A percentile compares a stretch with the other conserved stretches of the same genome.
Conservation (phyloP, 2,113 vertebrate species). For the Leptocoma aspasia region DNA sequence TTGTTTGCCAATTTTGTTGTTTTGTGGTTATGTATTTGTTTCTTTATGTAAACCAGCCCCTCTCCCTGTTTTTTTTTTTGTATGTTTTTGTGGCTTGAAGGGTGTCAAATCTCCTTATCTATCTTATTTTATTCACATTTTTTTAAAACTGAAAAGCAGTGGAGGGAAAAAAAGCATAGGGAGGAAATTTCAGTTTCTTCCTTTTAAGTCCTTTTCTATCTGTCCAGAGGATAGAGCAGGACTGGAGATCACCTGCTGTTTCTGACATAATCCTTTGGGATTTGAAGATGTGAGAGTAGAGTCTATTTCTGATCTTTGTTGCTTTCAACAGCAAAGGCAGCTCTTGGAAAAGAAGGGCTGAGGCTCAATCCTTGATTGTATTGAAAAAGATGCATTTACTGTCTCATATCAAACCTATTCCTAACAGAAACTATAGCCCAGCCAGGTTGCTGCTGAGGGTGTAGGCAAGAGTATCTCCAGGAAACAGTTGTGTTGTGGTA, state of each 20-base stretch:
- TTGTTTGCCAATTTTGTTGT: background rate
- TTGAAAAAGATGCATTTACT: background rate
- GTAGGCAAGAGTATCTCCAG: background rate
- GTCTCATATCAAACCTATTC: background rate
- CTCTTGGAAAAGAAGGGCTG: background rate
- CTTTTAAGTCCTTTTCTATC: background rate
- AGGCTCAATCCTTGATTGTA: background rate
- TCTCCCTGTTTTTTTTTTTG: background rate
- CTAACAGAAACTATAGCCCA: background rate
- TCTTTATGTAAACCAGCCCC: background rate
- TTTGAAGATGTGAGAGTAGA: slow-evolving; percentile 3
- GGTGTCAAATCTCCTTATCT: background rate
- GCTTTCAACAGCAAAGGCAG: background rate
- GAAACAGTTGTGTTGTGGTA: background rate
- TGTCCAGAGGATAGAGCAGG: background rate
- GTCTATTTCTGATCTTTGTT: slow-evolving; percentile 22
- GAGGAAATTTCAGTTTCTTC: background rate
- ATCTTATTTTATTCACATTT: background rate
- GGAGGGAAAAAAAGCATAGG: background rate
- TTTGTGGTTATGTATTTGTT: background rate
- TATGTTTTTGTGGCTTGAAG: background rate
- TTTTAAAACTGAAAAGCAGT: background rate
- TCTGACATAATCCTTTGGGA: slow-evolving; percentile 40
- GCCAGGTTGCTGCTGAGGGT: background rate
- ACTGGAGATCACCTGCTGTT: slow-evolving; percentile 23